Conservation (phyloP, 2,888 invertebrate species). For the Diachrysia chrysitis region DNA sequence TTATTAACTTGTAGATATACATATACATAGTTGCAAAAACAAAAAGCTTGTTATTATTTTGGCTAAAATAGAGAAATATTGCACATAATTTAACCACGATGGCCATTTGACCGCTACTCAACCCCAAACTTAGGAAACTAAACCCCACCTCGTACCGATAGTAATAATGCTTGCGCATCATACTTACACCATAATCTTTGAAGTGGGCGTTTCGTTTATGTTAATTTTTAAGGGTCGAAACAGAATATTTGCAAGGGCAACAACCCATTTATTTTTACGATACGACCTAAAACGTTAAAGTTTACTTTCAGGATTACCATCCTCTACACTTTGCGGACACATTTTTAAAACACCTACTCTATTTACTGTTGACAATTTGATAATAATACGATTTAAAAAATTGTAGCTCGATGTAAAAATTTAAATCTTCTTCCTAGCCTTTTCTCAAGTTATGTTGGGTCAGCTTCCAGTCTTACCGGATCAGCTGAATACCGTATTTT, state of each 20-base stretch:
- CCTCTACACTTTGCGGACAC: constrained; percentile 60
- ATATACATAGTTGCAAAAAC: too few species aligned
- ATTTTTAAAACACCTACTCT: constrained; percentile 52
- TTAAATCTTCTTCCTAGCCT: neutral
- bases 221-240: constrained; percentile 67
- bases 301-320: constrained; percentile 64
- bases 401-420: neutral
- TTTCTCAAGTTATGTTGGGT: too few species aligned
- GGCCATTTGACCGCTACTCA: constrained; percentile 31
- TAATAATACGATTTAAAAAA: constrained; percentile 26
- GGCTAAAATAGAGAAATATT: too few species aligned
- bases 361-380: constrained; percentile 46
- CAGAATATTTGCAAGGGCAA: constrained; percentile 67
- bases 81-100: neutral
- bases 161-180: constrained; percentile 54
- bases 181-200: constrained; percentile 56
- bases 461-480: too few species aligned
- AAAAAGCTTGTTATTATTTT: neutral
- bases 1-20: too few species aligned
- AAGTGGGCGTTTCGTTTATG: constrained; percentile 63
- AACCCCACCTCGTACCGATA: constrained; percentile 21
- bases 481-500: too few species aligned
- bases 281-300: constrained; percentile 64
- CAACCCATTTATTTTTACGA: constrained; percentile 70
- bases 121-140: constrained; percentile 22